Evolutionary conservation across 2,113 vertebrate species (phyloP).

Genomic region (Octodon degus): DNA sequence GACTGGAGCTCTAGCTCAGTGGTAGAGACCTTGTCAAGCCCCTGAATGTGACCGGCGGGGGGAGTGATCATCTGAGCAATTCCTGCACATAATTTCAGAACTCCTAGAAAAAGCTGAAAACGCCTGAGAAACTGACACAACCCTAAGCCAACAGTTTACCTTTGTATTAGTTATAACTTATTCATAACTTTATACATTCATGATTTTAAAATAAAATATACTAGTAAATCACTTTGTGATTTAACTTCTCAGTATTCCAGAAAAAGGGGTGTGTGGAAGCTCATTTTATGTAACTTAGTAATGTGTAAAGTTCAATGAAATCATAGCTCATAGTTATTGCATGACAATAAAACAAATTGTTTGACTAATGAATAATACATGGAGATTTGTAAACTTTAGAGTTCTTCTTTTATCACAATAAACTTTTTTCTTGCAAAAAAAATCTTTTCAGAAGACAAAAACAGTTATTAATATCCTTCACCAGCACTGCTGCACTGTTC

Average conservation of each 20-base stretch:
- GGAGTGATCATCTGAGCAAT: background rate
- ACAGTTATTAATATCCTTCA: background rate
- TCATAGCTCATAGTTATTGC: background rate
- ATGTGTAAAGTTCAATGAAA: conserved; percentile 40
- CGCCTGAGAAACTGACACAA: background rate
- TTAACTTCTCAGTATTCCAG: conserved; percentile 45
- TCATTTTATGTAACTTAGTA: conserved; percentile 47
- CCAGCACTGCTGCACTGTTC: background rate
- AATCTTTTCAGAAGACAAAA: conserved; percentile 51
- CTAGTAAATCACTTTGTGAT: background rate
- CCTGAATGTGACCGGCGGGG: too few relatives aligned
- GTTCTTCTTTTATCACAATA: conserved; percentile 24
- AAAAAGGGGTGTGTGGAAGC: background rate
- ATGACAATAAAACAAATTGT: background rate
- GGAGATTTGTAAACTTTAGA: background rate
- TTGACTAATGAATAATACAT: background rate
- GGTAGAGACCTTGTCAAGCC: background rate
- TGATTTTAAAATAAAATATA: conserved; percentile 7
- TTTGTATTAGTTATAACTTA: conserved; percentile 26
- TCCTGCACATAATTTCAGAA: conserved; percentile 5
- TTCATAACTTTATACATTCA: background rate
- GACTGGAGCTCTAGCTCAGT: background rate
- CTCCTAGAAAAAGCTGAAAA: background rate
- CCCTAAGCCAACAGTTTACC: background rate
- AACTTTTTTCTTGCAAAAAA: conserved; percentile 54